Conservation (phyloP, 92 coral and sea anemone genomes). For the Epizoanthus stellaris region DNA sequence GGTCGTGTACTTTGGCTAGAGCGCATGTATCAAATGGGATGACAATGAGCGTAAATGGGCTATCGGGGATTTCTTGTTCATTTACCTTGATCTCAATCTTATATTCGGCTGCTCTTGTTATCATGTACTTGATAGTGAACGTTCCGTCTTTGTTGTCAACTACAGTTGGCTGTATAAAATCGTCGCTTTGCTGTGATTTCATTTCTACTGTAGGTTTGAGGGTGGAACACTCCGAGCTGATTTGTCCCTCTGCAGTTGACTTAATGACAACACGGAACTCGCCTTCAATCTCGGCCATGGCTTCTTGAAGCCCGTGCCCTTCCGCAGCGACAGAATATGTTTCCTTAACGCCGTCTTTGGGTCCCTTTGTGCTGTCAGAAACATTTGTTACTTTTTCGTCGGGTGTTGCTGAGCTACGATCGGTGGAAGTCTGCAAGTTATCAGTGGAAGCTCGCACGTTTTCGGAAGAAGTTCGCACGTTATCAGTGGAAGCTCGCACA, state of each 20-base stretch:
- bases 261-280: constrained; percentile 13
- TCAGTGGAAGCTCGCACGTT: too few relatives aligned
- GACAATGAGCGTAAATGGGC: constrained; percentile 20
- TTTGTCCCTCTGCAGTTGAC: neutral
- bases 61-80: neutral
- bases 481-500: too few relatives aligned
- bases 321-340: constrained; percentile 2
- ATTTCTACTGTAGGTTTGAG: constrained; percentile 22
- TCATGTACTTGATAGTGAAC: constrained; percentile 15
- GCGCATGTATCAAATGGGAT: neutral
- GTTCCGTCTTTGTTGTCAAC: constrained; percentile 14
- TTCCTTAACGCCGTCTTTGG: neutral
- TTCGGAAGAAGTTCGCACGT: too few relatives aligned
- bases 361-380: neutral
- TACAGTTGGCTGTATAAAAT: neutral
- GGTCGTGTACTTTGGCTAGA: constrained; percentile 3
- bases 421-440: neutral
- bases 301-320: constrained; percentile 33
- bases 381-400: neutral
- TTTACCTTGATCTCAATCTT: constrained; percentile 9
- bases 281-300: constrained; percentile 20
- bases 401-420: neutral
- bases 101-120: constrained; percentile 1
- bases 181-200: neutral
- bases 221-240: neutral